Conservation (phyloP, 1,140 invertebrate species). For the Drosophila bifasciata region DNA sequence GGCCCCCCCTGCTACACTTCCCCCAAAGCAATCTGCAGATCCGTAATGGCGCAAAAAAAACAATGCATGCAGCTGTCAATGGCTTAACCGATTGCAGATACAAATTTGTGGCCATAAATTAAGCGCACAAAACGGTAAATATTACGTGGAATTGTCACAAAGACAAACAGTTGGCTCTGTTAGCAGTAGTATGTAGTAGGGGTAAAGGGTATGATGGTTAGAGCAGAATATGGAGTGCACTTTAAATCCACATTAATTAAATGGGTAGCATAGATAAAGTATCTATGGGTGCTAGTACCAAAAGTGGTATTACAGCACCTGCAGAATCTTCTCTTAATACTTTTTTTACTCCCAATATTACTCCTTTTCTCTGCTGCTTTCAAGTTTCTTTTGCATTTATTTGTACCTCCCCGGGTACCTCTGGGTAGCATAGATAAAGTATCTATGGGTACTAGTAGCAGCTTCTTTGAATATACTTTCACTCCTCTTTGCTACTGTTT, state of each 20-base stretch:
- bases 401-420: too few relatives aligned
- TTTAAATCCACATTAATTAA: too few relatives aligned
- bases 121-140: slow-evolving; percentile 58
- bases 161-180: slow-evolving; percentile 29
- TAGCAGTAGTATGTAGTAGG: slow-evolving; percentile 6
- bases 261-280: too few relatives aligned
- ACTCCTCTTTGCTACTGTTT: background rate
- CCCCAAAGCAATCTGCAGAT: background rate
- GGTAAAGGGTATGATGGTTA: slow-evolving; percentile 11
- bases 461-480: too few relatives aligned
- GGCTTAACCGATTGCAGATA: slow-evolving; percentile 45
- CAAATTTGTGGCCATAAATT: slow-evolving; percentile 75
- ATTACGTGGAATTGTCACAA: slow-evolving; percentile 36
- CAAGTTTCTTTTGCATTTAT: too few relatives aligned
- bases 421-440: too few relatives aligned
- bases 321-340: too few relatives aligned
- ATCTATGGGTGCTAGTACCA: too few relatives aligned
- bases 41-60: slow-evolving; percentile 16
- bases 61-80: slow-evolving; percentile 61
- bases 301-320: too few relatives aligned
- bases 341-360: too few relatives aligned
- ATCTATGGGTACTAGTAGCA: too few relatives aligned
- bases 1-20: slow-evolving; percentile 24
- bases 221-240: background rate
- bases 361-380: too few relatives aligned